Percentiles rank a stretch among this genome's conserved stretches.
These are phyloP conservation scores for Trissolcus brochymenae DNA, from an alignment of 2,888 invertebrate species.

Conservation along the genomic window DNA sequence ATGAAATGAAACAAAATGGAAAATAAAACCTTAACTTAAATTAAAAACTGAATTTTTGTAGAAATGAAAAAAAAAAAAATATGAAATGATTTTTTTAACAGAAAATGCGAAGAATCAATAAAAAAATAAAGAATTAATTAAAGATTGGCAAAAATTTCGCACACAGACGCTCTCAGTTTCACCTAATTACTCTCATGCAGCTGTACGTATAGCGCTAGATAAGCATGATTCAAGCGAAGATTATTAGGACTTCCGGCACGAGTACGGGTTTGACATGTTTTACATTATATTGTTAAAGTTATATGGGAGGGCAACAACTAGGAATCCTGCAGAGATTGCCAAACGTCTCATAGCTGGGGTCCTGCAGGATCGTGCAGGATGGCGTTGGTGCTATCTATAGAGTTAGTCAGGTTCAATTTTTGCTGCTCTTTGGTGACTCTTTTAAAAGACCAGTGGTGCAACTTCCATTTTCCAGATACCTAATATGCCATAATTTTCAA, in stretches of 20 bases:
- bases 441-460: conserved; percentile 38
- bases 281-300: conserved; percentile 48
- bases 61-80: conserved; percentile 1
- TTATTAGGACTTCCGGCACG: conserved; percentile 40
- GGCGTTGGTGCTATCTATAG: conserved; percentile 24
- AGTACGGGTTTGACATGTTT: conserved; percentile 42
- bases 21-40: not conserved
- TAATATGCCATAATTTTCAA: not conserved
- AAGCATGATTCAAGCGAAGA: conserved; percentile 64
- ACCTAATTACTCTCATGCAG: conserved; percentile 44
- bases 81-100: not conserved
- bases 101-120: not conserved
- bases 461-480: not conserved
- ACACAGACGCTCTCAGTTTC: conserved; percentile 13
- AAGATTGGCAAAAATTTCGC: not conserved
- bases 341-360: conserved; percentile 70
- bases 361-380: conserved; percentile 66
- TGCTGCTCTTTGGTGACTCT: conserved; percentile 34
- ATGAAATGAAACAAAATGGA: not conserved
- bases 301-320: conserved; percentile 59
- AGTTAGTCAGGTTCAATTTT: conserved; percentile 27
- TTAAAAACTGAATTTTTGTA: not conserved
- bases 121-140: too few relatives aligned
- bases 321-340: conserved; percentile 68
- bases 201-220: conserved; percentile 51